phyloP scores from a whole-genome alignment of 2,888 invertebrate genomes.

The Hipparchia semele region DNA sequence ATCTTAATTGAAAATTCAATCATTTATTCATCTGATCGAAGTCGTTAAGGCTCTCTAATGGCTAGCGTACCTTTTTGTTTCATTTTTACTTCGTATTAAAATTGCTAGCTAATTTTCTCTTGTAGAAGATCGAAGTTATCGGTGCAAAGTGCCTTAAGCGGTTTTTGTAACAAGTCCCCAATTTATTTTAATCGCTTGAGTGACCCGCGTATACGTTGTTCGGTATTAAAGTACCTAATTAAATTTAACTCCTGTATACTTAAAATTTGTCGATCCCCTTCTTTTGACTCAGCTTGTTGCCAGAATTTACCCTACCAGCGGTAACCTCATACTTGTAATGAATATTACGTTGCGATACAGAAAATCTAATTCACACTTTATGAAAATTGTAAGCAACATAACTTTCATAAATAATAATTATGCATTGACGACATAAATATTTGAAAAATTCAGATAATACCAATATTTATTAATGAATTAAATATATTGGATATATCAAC shows the following conservation, averaged over 20 bases:
- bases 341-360: no score
- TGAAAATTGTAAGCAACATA: no score
- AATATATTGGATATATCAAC: no score
- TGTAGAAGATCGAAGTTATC: constrained; percentile 51
- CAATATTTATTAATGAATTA: no score
- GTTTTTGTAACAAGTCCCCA: constrained; percentile 32
- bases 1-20: constrained; percentile 81
- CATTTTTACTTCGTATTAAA: constrained; percentile 67
- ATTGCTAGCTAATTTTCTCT: constrained; percentile 65
- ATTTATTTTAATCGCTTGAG: constrained; percentile 30
- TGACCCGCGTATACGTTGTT: constrained; percentile 11
- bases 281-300: neutral
- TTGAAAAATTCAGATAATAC: no score
- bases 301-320: no score
- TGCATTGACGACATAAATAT: no score
- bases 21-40: constrained; percentile 77
- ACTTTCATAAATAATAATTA: no score
- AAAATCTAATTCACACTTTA: no score
- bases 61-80: constrained; percentile 65
- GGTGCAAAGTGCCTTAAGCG: constrained; percentile 34
- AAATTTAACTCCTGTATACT: constrained; percentile 1
- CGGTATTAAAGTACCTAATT: constrained; percentile 12
- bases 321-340: no score
- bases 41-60: constrained; percentile 74
- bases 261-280: neutral